phyloP scores from a whole-genome alignment of 1,140 invertebrate species.

The Archivesica marissinica region DNA sequence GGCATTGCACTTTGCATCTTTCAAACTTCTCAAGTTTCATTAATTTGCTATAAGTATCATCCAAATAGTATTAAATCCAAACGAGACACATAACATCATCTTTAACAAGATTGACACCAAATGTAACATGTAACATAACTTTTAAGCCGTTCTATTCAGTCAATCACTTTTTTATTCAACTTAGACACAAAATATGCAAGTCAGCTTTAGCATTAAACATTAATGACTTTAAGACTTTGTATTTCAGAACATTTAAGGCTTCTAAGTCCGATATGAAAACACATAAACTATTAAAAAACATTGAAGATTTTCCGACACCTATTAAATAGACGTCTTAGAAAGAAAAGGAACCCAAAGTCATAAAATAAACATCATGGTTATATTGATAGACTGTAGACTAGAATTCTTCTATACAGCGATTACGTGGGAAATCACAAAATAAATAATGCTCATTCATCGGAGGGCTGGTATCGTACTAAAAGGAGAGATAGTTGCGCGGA shows the following conservation, averaged over 20 bases:
- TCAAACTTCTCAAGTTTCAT: too few relatives aligned
- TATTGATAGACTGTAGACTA: slow-evolving; percentile 22
- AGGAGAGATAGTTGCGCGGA: slow-evolving; percentile 16
- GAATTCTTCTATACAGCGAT: slow-evolving; percentile 9
- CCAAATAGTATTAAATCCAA: too few relatives aligned
- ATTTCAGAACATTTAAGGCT: background rate
- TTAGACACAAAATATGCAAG: background rate
- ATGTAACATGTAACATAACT: too few relatives aligned
- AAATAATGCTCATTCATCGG: background rate
- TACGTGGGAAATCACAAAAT: slow-evolving; percentile 17
- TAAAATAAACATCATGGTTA: slow-evolving; percentile 52
- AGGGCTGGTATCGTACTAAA: background rate
- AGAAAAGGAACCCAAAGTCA: slow-evolving; percentile 17
- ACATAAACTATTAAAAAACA: slow-evolving; percentile 32
- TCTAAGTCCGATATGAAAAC: slow-evolving; percentile 6
- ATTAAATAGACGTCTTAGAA: slow-evolving; percentile 29
- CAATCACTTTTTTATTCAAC: too few relatives aligned
- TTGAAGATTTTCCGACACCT: slow-evolving; percentile 38
- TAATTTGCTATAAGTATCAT: too few relatives aligned
- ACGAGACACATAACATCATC: too few relatives aligned
- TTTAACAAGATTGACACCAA: too few relatives aligned
- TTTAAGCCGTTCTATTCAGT: too few relatives aligned
- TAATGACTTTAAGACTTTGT: background rate
- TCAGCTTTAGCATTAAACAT: background rate
- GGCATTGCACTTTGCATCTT: too few relatives aligned